Evolutionary conservation across 2,113 vertebrate species (phyloP).

Genomic region (Hymenochirus boettgeri): DNA sequence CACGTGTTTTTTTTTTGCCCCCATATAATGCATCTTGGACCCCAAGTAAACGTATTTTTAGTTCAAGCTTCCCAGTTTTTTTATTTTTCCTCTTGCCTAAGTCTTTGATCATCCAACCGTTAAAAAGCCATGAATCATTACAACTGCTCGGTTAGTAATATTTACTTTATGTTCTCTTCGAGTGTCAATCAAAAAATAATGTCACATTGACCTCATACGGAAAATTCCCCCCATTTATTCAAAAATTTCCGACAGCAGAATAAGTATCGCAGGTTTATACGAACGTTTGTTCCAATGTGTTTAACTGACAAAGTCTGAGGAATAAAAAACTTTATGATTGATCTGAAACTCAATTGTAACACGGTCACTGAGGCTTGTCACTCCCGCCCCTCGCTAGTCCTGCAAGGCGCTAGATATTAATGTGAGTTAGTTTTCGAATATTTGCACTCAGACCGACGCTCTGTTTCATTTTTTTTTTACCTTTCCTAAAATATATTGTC

Average conservation of each 20-base stretch:
- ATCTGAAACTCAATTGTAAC: conserved; percentile 34
- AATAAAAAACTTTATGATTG: conserved; percentile 40
- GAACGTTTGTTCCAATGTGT: conserved; percentile 31
- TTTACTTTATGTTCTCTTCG: not conserved
- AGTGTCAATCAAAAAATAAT: conserved; percentile 1
- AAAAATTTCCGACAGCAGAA: not conserved
- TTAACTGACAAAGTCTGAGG: conserved; percentile 29
- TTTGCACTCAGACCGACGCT: conserved; percentile 30
- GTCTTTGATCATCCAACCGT: no score
- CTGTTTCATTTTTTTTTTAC: conserved; percentile 47
- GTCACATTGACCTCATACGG: conserved; percentile 14
- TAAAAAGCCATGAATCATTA: no score
- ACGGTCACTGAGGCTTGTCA: conserved; percentile 15
- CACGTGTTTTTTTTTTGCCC: no score
- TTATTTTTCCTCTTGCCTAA: no score
- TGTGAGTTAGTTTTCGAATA: conserved; percentile 46
- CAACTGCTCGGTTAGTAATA: not conserved
- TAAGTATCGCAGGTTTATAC: conserved; percentile 9
- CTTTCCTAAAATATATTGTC: conserved; percentile 48
- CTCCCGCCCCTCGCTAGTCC: conserved; percentile 19
- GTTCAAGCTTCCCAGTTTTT: no score
- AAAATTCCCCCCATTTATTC: not conserved
- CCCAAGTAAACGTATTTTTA: no score
- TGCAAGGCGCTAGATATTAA: conserved; percentile 43
- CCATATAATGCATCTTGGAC: no score